Percentiles rank a stretch among this genome's conserved stretches.
Evolutionary conservation across 1,140 invertebrate species (phyloP).

Genomic region (Ladona fulva): DNA sequence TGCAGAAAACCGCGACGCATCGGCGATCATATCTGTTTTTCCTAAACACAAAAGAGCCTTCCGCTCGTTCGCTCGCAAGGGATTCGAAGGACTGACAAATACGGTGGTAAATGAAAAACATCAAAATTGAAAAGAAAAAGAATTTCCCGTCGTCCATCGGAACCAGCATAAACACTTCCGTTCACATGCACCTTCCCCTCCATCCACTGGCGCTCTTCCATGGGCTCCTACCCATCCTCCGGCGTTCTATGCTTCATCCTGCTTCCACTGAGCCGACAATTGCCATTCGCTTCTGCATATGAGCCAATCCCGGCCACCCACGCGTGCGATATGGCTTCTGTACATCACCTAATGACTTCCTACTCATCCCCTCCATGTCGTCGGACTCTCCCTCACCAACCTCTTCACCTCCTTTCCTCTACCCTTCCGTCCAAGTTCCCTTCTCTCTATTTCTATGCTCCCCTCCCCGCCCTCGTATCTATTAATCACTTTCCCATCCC

Average conservation of each 20-base stretch:
- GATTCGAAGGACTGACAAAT: too few species aligned
- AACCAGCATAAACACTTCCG: too few species aligned
- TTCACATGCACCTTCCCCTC: too few species aligned
- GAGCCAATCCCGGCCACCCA: not conserved
- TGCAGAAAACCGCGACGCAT: too few species aligned
- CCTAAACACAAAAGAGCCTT: too few species aligned
- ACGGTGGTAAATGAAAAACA: too few species aligned
- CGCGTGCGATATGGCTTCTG: not conserved
- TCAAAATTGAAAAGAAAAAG: too few species aligned
- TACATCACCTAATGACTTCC: slow-evolving; percentile 5
- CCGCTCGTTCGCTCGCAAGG: too few species aligned
- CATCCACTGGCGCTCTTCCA: too few species aligned
- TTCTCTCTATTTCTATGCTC: not conserved
- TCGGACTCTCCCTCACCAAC: not conserved
- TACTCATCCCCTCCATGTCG: not conserved
- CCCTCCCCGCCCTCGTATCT: not conserved
- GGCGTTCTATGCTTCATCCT: not conserved
- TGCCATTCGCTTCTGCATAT: not conserved
- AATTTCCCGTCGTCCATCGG: too few species aligned
- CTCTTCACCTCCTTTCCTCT: not conserved
- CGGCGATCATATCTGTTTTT: too few species aligned
- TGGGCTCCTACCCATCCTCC: not conserved
- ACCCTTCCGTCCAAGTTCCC: not conserved
- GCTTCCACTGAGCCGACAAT: not conserved
- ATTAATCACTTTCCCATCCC: not conserved